A percentile compares a stretch with the other conserved stretches of the same genome.
Evolutionary conservation across 2,113 vertebrate genomes (phyloP).

Genomic region (Panthera uncia): DNA sequence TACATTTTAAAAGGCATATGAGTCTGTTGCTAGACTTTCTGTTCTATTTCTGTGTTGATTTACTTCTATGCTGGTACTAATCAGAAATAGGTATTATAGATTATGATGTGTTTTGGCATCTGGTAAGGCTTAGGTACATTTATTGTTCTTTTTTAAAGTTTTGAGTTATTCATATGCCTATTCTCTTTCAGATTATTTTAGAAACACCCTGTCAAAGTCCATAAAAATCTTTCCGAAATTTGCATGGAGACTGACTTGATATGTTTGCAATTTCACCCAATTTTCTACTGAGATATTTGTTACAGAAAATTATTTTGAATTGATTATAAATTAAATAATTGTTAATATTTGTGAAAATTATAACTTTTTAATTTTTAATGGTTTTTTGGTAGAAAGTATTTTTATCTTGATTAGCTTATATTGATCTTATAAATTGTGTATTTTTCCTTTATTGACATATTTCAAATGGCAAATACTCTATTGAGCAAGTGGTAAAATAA

Average conservation of each 20-base stretch:
- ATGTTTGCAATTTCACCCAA: constrained; percentile 20
- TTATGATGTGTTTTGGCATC: neutral
- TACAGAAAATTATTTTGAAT: neutral
- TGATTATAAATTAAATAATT: neutral
- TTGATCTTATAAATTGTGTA: neutral
- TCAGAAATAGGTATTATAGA: constrained; percentile 10
- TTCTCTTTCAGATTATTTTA: constrained; percentile 52
- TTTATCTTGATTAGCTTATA: constrained; percentile 25
- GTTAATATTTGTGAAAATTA: neutral
- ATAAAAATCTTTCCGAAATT: constrained; percentile 41
- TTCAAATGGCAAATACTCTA: constrained; percentile 12
- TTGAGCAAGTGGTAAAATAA: neutral
- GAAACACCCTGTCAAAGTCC: constrained; percentile 33
- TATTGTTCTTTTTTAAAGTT: constrained; percentile 24
- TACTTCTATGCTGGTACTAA: neutral
- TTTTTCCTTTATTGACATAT: neutral
- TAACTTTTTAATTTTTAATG: neutral
- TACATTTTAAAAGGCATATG: neutral
- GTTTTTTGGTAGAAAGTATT: neutral
- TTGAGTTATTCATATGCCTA: constrained; percentile 28
- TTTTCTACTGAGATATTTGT: constrained; percentile 23
- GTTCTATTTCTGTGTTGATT: neutral
- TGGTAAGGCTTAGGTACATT: neutral
- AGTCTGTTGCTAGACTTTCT: neutral
- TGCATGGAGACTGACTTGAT: constrained; percentile 1